Conservation (phyloP, 2,113 vertebrate genomes). For the Scophthalmus maximus region DNA sequence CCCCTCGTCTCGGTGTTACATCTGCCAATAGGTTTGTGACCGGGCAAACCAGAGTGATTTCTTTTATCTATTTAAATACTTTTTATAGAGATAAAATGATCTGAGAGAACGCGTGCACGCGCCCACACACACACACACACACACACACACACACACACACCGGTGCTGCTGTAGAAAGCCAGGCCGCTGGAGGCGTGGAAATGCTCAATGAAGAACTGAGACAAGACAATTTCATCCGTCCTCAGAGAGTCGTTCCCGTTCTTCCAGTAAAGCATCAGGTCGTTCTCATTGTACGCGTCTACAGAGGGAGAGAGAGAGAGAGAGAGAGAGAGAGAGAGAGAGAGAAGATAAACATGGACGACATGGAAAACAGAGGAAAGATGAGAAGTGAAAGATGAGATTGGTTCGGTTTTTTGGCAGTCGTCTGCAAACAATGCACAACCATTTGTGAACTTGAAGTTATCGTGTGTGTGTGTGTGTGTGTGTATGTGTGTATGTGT, state of each 20-base stretch:
- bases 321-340: not conserved
- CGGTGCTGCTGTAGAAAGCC: slow-evolving; percentile 94
- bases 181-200: slow-evolving; percentile 92
- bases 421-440: too few relatives aligned
- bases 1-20: too few relatives aligned
- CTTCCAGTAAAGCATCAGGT: slow-evolving; percentile 95
- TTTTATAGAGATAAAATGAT: too few relatives aligned
- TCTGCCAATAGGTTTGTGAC: too few relatives aligned
- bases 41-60: too few relatives aligned
- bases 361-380: too few relatives aligned
- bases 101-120: not conserved
- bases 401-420: too few relatives aligned
- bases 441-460: not conserved
- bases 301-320: slow-evolving; percentile 11
- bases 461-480: slow-evolving; percentile 2
- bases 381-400: not conserved
- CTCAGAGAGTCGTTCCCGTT: slow-evolving; percentile 90
- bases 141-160: slow-evolving; percentile 72
- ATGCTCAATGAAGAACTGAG: slow-evolving; percentile 93
- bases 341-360: slow-evolving; percentile 20
- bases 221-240: slow-evolving; percentile 91
- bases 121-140: slow-evolving; percentile 23
- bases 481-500: slow-evolving; percentile 32
- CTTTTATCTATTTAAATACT: too few relatives aligned
- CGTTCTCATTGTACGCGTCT: slow-evolving; percentile 94